phyloP scores from a whole-genome alignment of 1,140 invertebrate genomes.

The Papilio polytes region DNA sequence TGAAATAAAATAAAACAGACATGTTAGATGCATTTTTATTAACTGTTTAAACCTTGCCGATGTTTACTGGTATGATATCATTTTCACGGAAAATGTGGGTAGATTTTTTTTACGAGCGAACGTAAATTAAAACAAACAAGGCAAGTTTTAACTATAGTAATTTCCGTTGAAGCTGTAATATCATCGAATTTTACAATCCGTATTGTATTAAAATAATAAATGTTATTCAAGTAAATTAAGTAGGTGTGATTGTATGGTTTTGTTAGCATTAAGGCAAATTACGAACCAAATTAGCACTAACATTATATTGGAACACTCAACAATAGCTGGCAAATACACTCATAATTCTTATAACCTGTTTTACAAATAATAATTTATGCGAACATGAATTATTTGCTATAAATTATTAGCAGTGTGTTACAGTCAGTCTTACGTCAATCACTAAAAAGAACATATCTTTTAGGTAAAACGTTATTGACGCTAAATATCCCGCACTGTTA shows the following conservation, averaged over 20 bases:
- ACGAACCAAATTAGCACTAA: constrained; percentile 1
- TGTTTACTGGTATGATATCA: constrained; percentile 8
- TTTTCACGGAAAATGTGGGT: neutral
- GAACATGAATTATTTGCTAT: constrained; percentile 43
- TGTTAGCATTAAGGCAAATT: neutral
- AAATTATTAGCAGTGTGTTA: constrained; percentile 43
- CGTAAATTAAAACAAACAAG: neutral
- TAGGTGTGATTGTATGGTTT: neutral
- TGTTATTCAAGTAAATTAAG: neutral
- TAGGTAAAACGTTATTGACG: constrained; percentile 47
- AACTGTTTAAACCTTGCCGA: neutral
- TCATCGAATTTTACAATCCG: neutral
- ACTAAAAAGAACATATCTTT: constrained; percentile 46
- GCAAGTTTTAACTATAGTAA: neutral
- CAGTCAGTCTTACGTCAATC: constrained; percentile 50
- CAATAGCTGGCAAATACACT: constrained; percentile 24
- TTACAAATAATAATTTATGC: constrained; percentile 44
- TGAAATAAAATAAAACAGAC: too few relatives aligned
- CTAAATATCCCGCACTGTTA: constrained; percentile 46
- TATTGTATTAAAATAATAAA: neutral
- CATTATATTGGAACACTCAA: neutral
- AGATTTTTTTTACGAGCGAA: neutral
- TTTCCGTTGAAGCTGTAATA: neutral
- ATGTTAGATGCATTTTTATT: neutral
- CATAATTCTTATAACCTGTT: constrained; percentile 18